Base-by-base conservation (phyloP, 2,888 invertebrate species). In the Nomada ruficornis region DNA sequence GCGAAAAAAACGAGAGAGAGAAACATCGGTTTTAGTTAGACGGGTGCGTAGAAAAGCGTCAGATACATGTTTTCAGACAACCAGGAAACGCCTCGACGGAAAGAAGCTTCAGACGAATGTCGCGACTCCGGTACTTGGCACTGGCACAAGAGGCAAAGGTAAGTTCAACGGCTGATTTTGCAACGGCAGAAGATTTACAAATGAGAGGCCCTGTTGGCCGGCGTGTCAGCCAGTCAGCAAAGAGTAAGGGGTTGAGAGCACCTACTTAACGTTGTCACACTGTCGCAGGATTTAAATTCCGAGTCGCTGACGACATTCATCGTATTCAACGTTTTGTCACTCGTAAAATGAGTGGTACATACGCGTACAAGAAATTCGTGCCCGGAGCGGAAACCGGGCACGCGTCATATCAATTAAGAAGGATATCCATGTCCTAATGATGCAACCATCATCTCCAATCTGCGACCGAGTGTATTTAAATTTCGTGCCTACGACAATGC, bases 201-300 rank as follows among this genome's bases (percentile, higher is more conserved):
- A 83, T 76, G 81, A 81, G 77, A 82, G 82, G 63, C 82, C 74
- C 77, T 74, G 82, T 75, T 71, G 81, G 75, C 74, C 68, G 74
- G 26, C 63, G 74, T 78, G 77, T 82, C 67, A 65, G 68, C 72
- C 77, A 75, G 83, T 72, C 77, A 83, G 70, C 73, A 70, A 70
- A 84, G 82, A 74, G 64, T 57, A 82, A 85, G 72, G 80, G 80
- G 75, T 80, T 77, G 79, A 75, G 84, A 77, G 84, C 69, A 70
- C 52, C 84, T 80, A 84, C 82, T 82, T 78, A 80, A 77, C 71
- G 74, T 78, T 78, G 78, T 79, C 83, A 73, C 65, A 76, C 69
- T 70, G 77, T 80, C 60, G 71, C 77, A 84, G 86, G 80, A 86
- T 80, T 80, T 84, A 83, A 88, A 88, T 89, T 86, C 89, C 88